These are phyloP conservation scores for Doris montereyensis DNA, from an alignment of 2,888 invertebrate genomes.

Conservation along the genomic window DNA sequence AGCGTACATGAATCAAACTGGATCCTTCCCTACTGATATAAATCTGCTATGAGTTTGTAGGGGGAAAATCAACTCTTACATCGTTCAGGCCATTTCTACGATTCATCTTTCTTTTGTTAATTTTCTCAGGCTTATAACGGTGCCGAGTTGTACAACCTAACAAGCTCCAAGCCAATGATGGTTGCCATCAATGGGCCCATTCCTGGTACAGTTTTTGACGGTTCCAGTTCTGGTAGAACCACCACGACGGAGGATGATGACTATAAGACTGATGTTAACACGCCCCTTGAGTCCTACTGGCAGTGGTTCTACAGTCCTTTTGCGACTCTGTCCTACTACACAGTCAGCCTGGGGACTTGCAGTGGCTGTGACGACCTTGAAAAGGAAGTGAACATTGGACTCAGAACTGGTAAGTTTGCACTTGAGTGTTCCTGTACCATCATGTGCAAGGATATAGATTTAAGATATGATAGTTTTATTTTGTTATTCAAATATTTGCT, in stretches of 20 bases:
- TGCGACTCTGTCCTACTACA: conserved; percentile 46
- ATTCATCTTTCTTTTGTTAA: too few relatives aligned
- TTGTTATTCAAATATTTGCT: not conserved
- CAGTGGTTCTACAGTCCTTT: conserved; percentile 48
- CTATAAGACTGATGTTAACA: not conserved
- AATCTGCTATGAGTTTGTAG: too few relatives aligned
- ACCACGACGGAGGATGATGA: conserved; percentile 27
- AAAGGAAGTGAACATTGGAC: conserved; percentile 36
- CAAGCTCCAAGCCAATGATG: conserved; percentile 4
- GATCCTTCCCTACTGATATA: too few relatives aligned
- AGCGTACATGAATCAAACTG: too few relatives aligned
- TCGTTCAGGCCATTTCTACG: too few relatives aligned
- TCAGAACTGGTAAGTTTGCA: conserved; percentile 34
- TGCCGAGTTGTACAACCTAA: conserved; percentile 15
- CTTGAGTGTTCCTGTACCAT: not conserved
- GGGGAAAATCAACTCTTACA: too few relatives aligned
- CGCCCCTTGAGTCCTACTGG: conserved; percentile 44
- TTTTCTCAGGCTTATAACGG: conserved; percentile 29
- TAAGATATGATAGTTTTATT: not conserved
- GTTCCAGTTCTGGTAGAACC: not conserved
- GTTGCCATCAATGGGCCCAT: not conserved
- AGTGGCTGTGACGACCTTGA: conserved; percentile 44
- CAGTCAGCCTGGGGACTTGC: conserved; percentile 48
- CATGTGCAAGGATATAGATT: not conserved
- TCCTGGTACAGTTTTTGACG: conserved; percentile 14